A percentile compares a stretch with the other conserved stretches of the same genome.
Evolutionary conservation across 2,113 vertebrate species (phyloP).

Genomic region (Tetrax tetrax): DNA sequence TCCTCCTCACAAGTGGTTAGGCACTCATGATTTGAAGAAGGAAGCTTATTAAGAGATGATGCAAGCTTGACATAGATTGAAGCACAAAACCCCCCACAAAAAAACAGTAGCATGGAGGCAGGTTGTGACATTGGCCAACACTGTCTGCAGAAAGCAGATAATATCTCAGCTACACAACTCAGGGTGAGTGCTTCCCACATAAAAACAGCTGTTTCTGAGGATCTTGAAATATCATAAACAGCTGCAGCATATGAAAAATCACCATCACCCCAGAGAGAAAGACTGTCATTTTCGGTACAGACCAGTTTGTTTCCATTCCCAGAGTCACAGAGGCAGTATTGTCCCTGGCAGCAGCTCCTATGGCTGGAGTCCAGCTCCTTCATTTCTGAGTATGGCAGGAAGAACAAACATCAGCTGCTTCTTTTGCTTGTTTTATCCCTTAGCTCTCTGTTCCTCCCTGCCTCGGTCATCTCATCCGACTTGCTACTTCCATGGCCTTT

Average conservation of each 20-base stretch:
- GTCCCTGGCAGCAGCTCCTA: not conserved
- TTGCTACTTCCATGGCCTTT: not conserved
- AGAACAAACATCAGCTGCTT: not conserved
- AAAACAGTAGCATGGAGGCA: not conserved
- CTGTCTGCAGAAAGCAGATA: not conserved
- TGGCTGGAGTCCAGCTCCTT: not conserved
- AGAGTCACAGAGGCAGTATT: not conserved
- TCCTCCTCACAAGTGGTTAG: not conserved
- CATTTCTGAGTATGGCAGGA: fast-evolving
- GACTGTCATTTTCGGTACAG: not conserved
- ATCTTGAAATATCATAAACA: not conserved
- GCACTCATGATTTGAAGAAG: not conserved
- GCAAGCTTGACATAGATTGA: not conserved
- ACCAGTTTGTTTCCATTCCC: not conserved
- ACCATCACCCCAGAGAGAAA: not conserved
- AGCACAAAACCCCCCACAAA: not conserved
- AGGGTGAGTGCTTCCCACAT: not conserved
- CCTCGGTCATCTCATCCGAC: not conserved
- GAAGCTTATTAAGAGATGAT: not conserved
- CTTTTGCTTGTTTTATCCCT: not conserved
- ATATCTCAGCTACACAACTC: not conserved
- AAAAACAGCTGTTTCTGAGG: not conserved
- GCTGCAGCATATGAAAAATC: not conserved
- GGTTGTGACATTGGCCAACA: not conserved
- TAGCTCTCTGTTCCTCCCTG: not conserved